Percentiles rank a stretch among this genome's conserved stretches.
These are phyloP conservation scores for Micromesistius poutassou DNA, from an alignment of 2,797 vertebrate species.

Conservation along the genomic window DNA sequence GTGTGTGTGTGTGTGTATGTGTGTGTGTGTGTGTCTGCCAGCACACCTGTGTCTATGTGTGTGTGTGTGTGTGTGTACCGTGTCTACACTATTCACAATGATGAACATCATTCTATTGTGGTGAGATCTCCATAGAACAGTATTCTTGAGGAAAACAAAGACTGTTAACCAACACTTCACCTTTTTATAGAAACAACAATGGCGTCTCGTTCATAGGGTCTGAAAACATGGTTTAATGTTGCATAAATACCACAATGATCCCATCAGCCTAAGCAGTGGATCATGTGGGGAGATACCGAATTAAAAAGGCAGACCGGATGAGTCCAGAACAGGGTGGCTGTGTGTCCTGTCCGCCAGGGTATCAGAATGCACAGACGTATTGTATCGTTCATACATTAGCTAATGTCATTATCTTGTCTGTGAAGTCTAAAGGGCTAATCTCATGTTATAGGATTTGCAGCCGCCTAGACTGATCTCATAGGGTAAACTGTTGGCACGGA, in stretches of 20 bases:
- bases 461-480: slow-evolving; percentile 73
- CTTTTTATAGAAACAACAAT: slow-evolving; percentile 19
- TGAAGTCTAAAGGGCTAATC: slow-evolving; percentile 74
- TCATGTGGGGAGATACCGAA: slow-evolving; percentile 27
- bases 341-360: slow-evolving; percentile 35
- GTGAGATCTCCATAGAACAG: slow-evolving; percentile 41
- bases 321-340: slow-evolving; percentile 48
- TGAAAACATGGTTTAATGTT: slow-evolving; percentile 20
- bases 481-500: slow-evolving; percentile 67
- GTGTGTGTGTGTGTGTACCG: neutral
- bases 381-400: slow-evolving; percentile 72
- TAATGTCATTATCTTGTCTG: slow-evolving; percentile 78
- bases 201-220: slow-evolving; percentile 29
- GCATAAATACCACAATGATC: slow-evolving; percentile 17
- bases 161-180: slow-evolving; percentile 14
- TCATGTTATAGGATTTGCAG: slow-evolving; percentile 76
- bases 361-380: slow-evolving; percentile 61
- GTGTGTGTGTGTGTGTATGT: neutral
- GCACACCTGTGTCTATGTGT: too few relatives aligned
- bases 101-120: slow-evolving; percentile 43
- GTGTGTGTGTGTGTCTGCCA: neutral
- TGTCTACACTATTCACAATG: slow-evolving; percentile 14
- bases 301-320: slow-evolving; percentile 37
- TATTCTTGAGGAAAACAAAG: slow-evolving; percentile 32
- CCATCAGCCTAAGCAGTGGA: slow-evolving; percentile 20